Evolutionary conservation across 1,140 invertebrate species (phyloP).

Genomic region (Zaprionus tsacasi): DNA sequence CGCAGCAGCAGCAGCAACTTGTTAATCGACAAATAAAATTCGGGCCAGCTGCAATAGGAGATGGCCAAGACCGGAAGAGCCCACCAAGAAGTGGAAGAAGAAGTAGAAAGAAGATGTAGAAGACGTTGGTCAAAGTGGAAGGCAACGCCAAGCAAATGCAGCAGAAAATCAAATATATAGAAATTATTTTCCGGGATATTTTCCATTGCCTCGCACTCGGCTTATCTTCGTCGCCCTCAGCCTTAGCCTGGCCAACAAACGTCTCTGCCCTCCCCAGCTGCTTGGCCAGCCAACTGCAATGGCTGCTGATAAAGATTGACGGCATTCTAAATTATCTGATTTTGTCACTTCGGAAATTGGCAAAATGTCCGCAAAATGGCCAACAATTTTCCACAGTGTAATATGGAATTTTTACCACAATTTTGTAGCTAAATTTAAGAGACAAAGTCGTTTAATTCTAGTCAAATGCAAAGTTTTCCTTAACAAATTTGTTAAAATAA

Average conservation of each 20-base stretch:
- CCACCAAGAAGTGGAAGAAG: neutral
- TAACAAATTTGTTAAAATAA: neutral
- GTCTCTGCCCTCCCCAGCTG: conserved; percentile 47
- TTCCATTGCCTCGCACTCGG: conserved; percentile 60
- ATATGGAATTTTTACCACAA: conserved; percentile 23
- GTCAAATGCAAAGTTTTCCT: neutral
- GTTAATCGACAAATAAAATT: conserved; percentile 74
- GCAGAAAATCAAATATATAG: conserved; percentile 71
- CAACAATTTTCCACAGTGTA: conserved; percentile 25
- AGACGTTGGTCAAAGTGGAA: conserved; percentile 4
- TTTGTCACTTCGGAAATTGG: conserved; percentile 83
- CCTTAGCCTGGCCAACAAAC: neutral
- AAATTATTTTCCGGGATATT: conserved; percentile 49
- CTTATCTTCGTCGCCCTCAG: conserved; percentile 47
- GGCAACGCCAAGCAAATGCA: conserved; percentile 47
- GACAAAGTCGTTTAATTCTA: neutral
- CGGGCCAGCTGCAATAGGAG: conserved; percentile 10
- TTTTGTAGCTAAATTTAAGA: conserved; percentile 5
- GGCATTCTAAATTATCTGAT: conserved; percentile 83
- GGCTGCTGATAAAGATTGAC: conserved; percentile 81
- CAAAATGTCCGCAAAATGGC: conserved; percentile 67
- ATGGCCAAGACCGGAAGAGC: neutral
- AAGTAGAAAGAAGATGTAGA: neutral
- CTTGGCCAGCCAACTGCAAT: conserved; percentile 75
- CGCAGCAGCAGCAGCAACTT: conserved; percentile 41